These are phyloP conservation scores for Galaxias olidus DNA, from an alignment of 2,797 vertebrate genomes.

Conservation along the genomic window DNA sequence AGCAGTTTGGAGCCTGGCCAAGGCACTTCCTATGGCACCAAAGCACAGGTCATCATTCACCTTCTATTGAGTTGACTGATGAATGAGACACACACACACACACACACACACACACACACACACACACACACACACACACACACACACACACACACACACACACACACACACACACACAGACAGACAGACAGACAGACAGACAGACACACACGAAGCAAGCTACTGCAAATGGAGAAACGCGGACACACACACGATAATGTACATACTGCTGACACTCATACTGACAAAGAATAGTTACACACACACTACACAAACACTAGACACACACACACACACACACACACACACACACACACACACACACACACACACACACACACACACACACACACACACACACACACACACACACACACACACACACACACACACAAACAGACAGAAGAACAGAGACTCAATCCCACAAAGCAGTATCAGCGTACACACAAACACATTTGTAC, in stretches of 20 bases:
- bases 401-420: slow-evolving; percentile 4
- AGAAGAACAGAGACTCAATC: too few relatives aligned
- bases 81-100: slow-evolving; percentile 17
- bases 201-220: too few relatives aligned
- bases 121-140: slow-evolving; percentile 10
- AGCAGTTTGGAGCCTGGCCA: neutral
- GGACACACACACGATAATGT: neutral
- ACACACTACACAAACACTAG: neutral
- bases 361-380: slow-evolving; percentile 2
- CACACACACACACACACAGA: neutral
- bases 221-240: neutral
- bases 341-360: neutral
- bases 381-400: slow-evolving; percentile 2
- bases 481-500: too few relatives aligned
- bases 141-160: slow-evolving; percentile 20
- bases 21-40: neutral
- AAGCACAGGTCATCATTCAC: slow-evolving; percentile 30
- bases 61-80: slow-evolving; percentile 20
- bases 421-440: neutral
- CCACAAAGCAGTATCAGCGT: too few relatives aligned
- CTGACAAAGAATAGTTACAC: too few relatives aligned
- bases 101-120: slow-evolving; percentile 18
- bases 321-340: neutral
- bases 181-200: neutral
- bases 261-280: too few relatives aligned